Evolutionary conservation across 1,140 invertebrate species (phyloP).

Genomic region (Drosophila pseudoananassae): DNA sequence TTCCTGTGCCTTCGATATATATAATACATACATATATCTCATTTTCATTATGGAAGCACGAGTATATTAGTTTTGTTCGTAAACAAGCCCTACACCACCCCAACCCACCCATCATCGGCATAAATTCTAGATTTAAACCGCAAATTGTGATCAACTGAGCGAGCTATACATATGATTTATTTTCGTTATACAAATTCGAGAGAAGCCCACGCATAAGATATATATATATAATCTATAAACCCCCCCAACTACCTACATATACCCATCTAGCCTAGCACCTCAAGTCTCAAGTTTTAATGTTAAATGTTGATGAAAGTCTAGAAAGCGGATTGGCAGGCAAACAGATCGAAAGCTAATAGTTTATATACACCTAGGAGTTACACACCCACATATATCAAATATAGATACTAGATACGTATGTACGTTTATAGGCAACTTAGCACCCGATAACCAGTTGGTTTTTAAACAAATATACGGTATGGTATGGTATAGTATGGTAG

Average conservation of each 20-base stretch:
- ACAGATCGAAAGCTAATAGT: slow-evolving; percentile 9
- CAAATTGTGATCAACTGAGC: slow-evolving; percentile 37
- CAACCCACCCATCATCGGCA: slow-evolving; percentile 5
- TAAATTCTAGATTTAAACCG: slow-evolving; percentile 27
- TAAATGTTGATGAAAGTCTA: slow-evolving; percentile 35
- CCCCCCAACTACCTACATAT: too few relatives aligned
- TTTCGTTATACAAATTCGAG: neutral
- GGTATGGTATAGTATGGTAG: slow-evolving; percentile 35
- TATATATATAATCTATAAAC: slow-evolving; percentile 2
- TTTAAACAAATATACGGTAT: slow-evolving; percentile 46
- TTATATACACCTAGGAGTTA: slow-evolving; percentile 22
- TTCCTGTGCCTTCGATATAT: slow-evolving; percentile 72
- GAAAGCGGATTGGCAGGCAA: neutral
- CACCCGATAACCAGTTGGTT: slow-evolving; percentile 64
- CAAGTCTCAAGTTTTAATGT: slow-evolving; percentile 31
- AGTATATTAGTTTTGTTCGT: slow-evolving; percentile 26
- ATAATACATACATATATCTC: slow-evolving; percentile 21
- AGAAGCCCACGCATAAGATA: slow-evolving; percentile 25
- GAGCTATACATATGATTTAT: neutral
- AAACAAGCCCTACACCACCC: neutral
- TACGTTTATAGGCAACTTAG: slow-evolving; percentile 39
- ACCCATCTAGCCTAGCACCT: slow-evolving; percentile 13
- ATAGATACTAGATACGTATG: too few relatives aligned
- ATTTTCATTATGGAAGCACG: slow-evolving; percentile 31
- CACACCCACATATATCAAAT: slow-evolving; percentile 27